Base-by-base conservation (phyloP, 2,888 invertebrate genomes). In the Phorcus lineatus region DNA sequence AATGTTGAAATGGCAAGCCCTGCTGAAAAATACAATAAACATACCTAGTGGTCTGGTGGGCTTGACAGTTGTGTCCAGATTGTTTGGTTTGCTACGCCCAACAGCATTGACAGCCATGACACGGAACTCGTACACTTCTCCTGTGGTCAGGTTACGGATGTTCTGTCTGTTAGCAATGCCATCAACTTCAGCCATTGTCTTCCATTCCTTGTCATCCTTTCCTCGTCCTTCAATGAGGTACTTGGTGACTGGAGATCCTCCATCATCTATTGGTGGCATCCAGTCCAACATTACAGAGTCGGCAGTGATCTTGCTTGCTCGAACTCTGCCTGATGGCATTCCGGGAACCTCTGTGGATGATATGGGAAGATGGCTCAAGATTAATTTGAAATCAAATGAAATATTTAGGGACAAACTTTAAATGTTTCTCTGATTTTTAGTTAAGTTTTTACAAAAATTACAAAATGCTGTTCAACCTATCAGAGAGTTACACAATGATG, bases 111-210 rank as follows among this genome's bases (percentile, higher is more conserved):
- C 95, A 16, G 97, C 97, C 78, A 95, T 95, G 0, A 97, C 97
- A 36, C 97, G 95, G 95, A 98, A 97, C 91, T 97, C 96, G 90
- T 97, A 97, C 0, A 96, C 96, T 94, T 98, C 97, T 79, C 98
- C 98, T 93, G 98, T 98, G 47, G 96, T 95, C 22, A 99, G 94
- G 67, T 87, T 86, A 36, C 85, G 80, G 31, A 88, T 75, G 1
- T 78, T 76, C 76, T 84, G 86, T 6, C 81, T 80, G 17, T 77
- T 84, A 0, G 55, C 80, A 24, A 79, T 82, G 19, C 83, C 80
- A 31, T 87, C 86, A n/a, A 86, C 80, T 52, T 86, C 86, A 36
- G 87, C 85, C 67, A 88, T 67, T 90, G 95, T 95, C 88, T 95
- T 95, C 96, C 97, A 98, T 57, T 86, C 84, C 75, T 95, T 94